Conservation (phyloP, 2,113 vertebrate species). For the Calypte anna region DNA sequence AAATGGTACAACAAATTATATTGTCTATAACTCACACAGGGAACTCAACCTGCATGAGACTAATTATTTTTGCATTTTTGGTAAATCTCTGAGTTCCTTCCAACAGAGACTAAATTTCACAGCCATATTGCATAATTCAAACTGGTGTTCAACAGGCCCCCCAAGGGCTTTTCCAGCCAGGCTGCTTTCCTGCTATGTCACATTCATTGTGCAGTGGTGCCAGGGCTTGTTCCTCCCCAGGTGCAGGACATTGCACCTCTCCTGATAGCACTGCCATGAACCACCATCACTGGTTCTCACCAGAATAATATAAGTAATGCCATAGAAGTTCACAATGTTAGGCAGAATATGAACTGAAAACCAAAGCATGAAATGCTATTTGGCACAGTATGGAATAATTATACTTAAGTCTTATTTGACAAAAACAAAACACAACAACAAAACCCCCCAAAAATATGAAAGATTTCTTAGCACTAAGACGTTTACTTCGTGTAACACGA, state of each 20-base stretch:
- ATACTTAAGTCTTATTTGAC: background rate
- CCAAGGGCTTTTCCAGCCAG: background rate
- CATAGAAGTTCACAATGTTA: background rate
- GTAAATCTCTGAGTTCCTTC: background rate
- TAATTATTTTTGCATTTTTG: background rate
- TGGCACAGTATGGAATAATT: background rate
- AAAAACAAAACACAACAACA: background rate
- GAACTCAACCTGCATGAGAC: background rate
- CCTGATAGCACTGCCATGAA: rapidly evolving
- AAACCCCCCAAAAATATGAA: background rate
- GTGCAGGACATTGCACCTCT: background rate
- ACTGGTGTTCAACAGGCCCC: no score
- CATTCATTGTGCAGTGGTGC: background rate
- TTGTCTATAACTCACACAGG: background rate
- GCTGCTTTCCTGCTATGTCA: background rate
- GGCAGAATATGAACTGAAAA: background rate
- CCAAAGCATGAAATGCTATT: background rate
- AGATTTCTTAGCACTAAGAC: background rate
- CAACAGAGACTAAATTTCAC: background rate
- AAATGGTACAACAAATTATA: background rate
- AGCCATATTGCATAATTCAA: background rate
- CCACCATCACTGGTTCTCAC: background rate
- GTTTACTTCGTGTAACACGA: background rate
- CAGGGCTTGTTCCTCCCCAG: background rate
- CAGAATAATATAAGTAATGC: background rate